phyloP scores from a whole-genome alignment of 2,113 vertebrate species.

The Himantopus leucocephalus region DNA sequence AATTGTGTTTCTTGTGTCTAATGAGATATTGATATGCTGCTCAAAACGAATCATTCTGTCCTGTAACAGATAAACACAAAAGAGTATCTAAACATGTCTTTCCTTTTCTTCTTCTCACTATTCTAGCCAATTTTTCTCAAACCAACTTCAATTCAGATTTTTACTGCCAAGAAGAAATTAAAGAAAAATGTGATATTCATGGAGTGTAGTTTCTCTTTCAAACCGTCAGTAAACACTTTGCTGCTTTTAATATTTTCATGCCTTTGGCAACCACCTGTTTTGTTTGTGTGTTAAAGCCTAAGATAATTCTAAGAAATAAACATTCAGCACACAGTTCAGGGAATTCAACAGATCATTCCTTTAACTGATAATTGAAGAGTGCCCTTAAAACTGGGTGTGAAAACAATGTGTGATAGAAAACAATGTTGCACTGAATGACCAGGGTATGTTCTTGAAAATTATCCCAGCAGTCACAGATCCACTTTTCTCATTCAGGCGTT shows the following conservation, averaged over 20 bases:
- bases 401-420: not conserved
- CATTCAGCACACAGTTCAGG: not conserved
- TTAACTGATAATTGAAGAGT: not conserved
- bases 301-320: constrained; percentile 2
- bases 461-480: not conserved
- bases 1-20: not conserved
- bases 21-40: not conserved
- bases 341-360: not conserved
- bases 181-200: not conserved
- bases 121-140: not conserved
- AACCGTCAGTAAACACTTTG: not conserved
- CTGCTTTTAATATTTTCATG: not conserved
- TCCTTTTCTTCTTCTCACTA: not conserved
- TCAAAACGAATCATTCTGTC: not conserved
- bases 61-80: not conserved
- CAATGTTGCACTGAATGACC: not conserved
- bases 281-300: not conserved
- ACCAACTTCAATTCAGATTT: not conserved
- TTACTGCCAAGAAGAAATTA: not conserved
- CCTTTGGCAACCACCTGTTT: constrained; percentile 3
- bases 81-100: not conserved
- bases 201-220: not conserved
- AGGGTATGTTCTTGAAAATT: not conserved
- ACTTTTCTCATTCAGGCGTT: not conserved
- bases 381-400: not conserved